A percentile compares a stretch with the other conserved stretches of the same genome.
These are phyloP conservation scores for Perognathus longimembris DNA, from an alignment of 2,113 vertebrate genomes.

Conservation along the genomic window DNA sequence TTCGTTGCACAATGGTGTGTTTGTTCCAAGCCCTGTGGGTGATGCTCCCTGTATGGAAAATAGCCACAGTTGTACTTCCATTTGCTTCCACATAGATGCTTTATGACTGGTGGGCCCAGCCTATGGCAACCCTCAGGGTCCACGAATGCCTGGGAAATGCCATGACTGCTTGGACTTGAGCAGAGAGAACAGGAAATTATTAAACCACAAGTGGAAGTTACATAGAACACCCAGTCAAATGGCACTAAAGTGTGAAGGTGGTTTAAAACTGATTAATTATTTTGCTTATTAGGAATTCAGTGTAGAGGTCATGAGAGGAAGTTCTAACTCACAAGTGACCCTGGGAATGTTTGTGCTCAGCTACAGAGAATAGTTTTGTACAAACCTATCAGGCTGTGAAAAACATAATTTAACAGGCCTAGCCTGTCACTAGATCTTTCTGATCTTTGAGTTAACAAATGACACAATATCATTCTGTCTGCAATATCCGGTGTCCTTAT, in stretches of 20 bases:
- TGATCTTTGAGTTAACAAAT: constrained; percentile 52
- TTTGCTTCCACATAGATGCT: constrained; percentile 76
- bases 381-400: constrained; percentile 11
- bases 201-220: constrained; percentile 59
- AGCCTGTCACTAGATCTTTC: constrained; percentile 9
- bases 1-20: constrained; percentile 62
- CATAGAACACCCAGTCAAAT: constrained; percentile 54
- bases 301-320: not conserved
- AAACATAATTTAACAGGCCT: constrained; percentile 20
- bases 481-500: constrained; percentile 54
- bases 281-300: constrained; percentile 52
- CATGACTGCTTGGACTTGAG: not conserved
- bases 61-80: constrained; percentile 70
- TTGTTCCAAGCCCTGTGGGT: constrained; percentile 69
- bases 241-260: constrained; percentile 54
- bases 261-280: constrained; percentile 23
- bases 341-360: not conserved
- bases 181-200: constrained; percentile 69
- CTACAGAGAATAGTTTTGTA: not conserved
- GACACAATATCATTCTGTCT: not conserved
- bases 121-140: constrained; percentile 75
- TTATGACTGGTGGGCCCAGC: constrained; percentile 69
- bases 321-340: not conserved
- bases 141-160: constrained; percentile 67
- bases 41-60: constrained; percentile 70